Evolutionary conservation across 2,888 invertebrate genomes (phyloP), one percentile per base, ranked within the genome.

Genomic region (Nephrocerus scutellatus): DNA sequence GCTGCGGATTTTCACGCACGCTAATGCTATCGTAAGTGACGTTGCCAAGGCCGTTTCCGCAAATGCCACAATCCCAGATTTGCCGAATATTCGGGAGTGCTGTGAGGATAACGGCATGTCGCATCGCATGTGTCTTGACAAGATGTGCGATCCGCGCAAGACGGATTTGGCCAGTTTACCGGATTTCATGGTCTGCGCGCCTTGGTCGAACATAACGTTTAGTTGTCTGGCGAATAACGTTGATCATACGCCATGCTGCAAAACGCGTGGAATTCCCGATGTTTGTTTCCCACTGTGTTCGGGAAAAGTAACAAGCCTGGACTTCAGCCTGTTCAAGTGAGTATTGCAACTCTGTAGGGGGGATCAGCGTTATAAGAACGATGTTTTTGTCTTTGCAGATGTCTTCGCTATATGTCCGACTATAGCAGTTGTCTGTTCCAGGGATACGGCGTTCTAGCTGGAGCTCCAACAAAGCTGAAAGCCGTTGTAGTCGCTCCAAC

Each of bases 101-200:
- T 88, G 87, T 56, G 71, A 74, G 10, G 66, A 74, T 3, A 80
- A 78, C 28, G 85, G 84, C 0, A 79, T 88, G 58, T 77, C 76
- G 28, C 84, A 85, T 61, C 75, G 76, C 48, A 77, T 78, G 33
- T 88, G 88, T 57, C 68, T 87, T 15, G 79, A 81, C 55, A 84
- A 82, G 57, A 74, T 89, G 50, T 89, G 88, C 57, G 85, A 87
- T 62, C 86, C 87, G 0, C 75, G 76, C 34, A 75, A 74, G 55
- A 63, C 68, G 0, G 67, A 68, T 39, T 56, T 65, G 48, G 64
- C 70, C 3, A 63, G 61, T 16, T 48, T 70, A 43, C 84, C 87
- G 29, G 87, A 88, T 62, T 72, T 88, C 60, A 87, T 89, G 84
- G 86, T 88, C 26, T 89, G 88, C 66, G 88, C 88, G 1, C 88